A percentile compares a stretch with the other conserved stretches of the same genome.
Conservation (phyloP, 2,113 vertebrate genomes). For the Steatornis caripensis region DNA sequence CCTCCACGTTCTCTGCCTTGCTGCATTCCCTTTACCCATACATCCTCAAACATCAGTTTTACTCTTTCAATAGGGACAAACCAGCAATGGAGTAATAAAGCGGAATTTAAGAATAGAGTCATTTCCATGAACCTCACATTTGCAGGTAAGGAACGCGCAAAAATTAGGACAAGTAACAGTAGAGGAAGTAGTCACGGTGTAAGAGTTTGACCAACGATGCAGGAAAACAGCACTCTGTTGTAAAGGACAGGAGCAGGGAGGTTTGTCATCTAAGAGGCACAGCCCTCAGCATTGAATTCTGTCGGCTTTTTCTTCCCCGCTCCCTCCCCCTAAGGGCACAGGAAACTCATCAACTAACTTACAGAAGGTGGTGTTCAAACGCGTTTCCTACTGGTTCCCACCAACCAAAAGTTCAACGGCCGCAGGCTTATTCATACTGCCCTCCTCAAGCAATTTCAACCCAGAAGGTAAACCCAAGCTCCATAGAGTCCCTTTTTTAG, state of each 20-base stretch:
- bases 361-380: neutral
- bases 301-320: neutral
- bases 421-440: neutral
- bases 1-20: neutral
- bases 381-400: neutral
- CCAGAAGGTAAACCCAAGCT: neutral
- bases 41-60: neutral
- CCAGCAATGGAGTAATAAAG: neutral
- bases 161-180: neutral
- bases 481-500: neutral
- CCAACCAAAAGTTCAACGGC: neutral
- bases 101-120: neutral
- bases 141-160: neutral
- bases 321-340: accelerated
- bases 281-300: neutral
- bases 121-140: neutral
- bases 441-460: neutral
- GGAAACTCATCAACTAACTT: neutral
- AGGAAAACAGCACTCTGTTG: neutral
- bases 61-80: neutral
- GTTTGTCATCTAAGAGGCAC: neutral
- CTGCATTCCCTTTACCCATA: neutral
- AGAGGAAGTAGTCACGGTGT: neutral
- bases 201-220: neutral
- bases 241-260: neutral